A percentile compares a stretch with the other conserved stretches of the same genome.
Conservation (phyloP, 2,888 invertebrate genomes). For the Diarsia dahlii region DNA sequence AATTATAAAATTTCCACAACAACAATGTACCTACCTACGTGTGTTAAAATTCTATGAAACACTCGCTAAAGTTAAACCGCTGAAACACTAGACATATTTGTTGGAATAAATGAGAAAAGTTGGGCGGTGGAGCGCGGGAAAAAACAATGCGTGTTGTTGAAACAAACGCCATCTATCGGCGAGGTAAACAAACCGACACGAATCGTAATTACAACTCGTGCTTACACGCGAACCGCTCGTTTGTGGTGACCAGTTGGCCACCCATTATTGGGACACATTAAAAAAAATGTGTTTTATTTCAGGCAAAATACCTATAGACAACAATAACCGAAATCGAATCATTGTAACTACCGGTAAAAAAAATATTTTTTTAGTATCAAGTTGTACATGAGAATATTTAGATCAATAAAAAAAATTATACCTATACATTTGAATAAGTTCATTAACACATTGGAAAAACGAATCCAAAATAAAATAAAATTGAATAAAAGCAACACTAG, state of each 20-base stretch:
- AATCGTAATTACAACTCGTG: conserved; percentile 74
- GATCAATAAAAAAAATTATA: neutral
- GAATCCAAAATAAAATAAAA: neutral
- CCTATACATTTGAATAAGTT: neutral
- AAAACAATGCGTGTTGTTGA: conserved; percentile 75
- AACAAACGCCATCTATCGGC: conserved; percentile 73
- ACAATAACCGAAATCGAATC: too few relatives aligned
- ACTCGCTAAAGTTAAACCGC: conserved; percentile 66
- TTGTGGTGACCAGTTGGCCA: conserved; percentile 66
- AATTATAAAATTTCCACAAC: conserved; percentile 62
- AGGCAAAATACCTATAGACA: too few relatives aligned
- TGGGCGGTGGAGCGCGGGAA: conserved; percentile 63
- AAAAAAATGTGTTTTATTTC: too few relatives aligned
- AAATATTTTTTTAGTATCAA: neutral
- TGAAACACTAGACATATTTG: conserved; percentile 73
- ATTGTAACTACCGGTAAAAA: too few relatives aligned
- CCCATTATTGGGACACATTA: neutral
- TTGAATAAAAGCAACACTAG: too few relatives aligned
- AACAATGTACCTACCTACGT: conserved; percentile 58
- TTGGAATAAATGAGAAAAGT: conserved; percentile 79
- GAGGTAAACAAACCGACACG: conserved; percentile 69
- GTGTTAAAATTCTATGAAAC: conserved; percentile 63
- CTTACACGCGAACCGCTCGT: conserved; percentile 72
- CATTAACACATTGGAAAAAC: neutral
- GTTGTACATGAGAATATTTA: too few relatives aligned